Conservation (phyloP, 2,888 invertebrate genomes). For the Alloplasta piceator region DNA sequence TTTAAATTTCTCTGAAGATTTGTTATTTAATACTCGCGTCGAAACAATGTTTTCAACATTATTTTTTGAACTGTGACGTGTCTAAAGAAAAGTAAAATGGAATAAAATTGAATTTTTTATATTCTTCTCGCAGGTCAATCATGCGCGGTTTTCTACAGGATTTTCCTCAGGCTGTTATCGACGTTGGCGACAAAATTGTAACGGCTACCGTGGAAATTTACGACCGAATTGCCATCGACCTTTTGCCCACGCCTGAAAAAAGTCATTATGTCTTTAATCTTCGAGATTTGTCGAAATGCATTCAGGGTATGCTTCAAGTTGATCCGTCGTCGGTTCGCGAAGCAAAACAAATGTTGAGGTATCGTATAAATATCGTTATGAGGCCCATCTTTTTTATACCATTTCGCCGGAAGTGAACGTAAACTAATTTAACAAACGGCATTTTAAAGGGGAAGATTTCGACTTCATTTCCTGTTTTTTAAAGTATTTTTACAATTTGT, state of each 20-base stretch:
- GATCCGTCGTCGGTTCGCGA: conserved; percentile 89
- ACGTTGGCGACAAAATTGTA: conserved; percentile 87
- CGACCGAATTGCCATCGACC: conserved; percentile 89
- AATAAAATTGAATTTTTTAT: neutral
- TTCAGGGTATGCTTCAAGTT: conserved; percentile 95
- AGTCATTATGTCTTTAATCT: conserved; percentile 97
- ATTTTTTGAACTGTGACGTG: neutral
- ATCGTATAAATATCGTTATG: conserved; percentile 23
- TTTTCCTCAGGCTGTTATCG: conserved; percentile 89
- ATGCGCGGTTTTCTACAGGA: conserved; percentile 91
- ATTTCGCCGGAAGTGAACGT: no score
- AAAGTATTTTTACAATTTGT: no score
- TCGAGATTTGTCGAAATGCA: conserved; percentile 94
- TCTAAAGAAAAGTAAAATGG: neutral
- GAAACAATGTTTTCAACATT: neutral
- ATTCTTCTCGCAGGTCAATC: conserved; percentile 85
- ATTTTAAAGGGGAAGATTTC: no score
- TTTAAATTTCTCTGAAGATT: conserved; percentile 16
- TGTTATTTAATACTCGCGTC: neutral
- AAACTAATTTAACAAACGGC: no score
- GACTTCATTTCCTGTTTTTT: no score
- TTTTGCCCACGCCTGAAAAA: conserved; percentile 95
- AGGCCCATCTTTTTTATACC: no score
- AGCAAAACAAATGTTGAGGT: conserved; percentile 88
- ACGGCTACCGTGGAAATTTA: conserved; percentile 94